phyloP scores from a whole-genome alignment of 1,140 invertebrate species.

The Dreissena rostriformis region DNA sequence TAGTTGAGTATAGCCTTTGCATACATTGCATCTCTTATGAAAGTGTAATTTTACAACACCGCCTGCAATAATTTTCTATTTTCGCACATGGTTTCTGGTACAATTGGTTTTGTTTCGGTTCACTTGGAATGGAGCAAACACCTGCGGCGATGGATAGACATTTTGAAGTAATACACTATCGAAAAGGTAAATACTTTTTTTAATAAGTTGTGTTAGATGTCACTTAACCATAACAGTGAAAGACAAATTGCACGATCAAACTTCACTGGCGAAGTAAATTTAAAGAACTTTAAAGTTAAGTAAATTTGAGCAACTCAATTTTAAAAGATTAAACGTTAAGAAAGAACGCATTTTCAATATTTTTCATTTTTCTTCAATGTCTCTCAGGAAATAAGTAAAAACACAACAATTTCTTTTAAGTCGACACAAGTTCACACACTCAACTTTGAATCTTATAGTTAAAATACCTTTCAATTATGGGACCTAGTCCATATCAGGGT shows the following conservation, averaged over 20 bases:
- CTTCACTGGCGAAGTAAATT: not conserved
- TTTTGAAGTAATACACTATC: conserved; percentile 68
- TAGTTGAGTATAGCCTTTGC: not conserved
- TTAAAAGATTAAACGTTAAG: too few species aligned
- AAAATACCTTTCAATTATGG: too few species aligned
- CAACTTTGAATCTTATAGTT: too few species aligned
- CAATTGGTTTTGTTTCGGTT: conserved; percentile 44
- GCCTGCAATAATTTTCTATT: conserved; percentile 44
- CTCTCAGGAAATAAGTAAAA: too few species aligned
- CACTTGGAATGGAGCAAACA: conserved; percentile 62
- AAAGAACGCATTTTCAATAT: too few species aligned
- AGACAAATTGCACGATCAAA: not conserved
- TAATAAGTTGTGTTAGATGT: not conserved
- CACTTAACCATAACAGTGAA: not conserved
- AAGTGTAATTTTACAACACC: not conserved
- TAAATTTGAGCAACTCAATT: too few species aligned
- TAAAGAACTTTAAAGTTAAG: too few species aligned
- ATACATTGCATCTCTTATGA: not conserved
- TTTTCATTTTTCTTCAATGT: too few species aligned
- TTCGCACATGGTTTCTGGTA: conserved; percentile 55
- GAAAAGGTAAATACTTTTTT: conserved; percentile 62
- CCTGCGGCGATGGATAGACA: conserved; percentile 70
- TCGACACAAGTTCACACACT: too few species aligned
- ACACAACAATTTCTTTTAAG: too few species aligned
- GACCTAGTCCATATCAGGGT: too few species aligned